Evolutionary conservation across 53 echinoderm and acorn worm species (phyloP).

Genomic region (Crossaster papposus): DNA sequence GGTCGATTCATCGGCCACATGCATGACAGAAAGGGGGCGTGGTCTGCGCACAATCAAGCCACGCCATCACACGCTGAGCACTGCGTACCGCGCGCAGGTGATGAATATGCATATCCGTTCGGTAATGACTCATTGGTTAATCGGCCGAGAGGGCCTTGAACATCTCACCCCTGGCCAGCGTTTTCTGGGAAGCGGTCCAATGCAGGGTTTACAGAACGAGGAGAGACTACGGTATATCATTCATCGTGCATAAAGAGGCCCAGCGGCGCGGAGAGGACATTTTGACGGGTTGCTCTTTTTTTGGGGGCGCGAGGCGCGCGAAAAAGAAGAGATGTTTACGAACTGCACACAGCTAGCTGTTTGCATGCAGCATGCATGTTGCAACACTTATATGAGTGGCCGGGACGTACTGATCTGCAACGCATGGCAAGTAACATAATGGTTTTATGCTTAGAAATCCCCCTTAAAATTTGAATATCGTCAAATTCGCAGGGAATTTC

Average conservation of each 20-base stretch:
- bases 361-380: neutral
- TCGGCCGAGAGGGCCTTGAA: conserved; percentile 58
- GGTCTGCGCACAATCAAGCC: conserved; percentile 7
- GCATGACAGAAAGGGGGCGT: conserved; percentile 9
- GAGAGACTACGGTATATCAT: neutral
- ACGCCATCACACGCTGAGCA: neutral
- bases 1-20: conserved; percentile 1
- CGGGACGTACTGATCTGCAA: neutral
- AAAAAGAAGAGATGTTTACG: neutral
- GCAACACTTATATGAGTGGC: neutral
- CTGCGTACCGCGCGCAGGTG: neutral
- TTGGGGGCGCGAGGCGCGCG: too few species aligned
- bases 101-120: neutral
- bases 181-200: conserved; percentile 46
- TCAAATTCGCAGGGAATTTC: neutral
- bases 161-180: conserved; percentile 57
- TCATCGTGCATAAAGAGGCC: neutral
- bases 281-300: too few species aligned
- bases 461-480: neutral
- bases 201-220: neutral
- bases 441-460: neutral
- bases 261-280: too few species aligned
- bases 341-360: too few species aligned
- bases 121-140: conserved; percentile 57
- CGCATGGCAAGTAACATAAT: neutral